Conservation (phyloP, 1,140 invertebrate species). For the Druon quercuslanigerum region DNA sequence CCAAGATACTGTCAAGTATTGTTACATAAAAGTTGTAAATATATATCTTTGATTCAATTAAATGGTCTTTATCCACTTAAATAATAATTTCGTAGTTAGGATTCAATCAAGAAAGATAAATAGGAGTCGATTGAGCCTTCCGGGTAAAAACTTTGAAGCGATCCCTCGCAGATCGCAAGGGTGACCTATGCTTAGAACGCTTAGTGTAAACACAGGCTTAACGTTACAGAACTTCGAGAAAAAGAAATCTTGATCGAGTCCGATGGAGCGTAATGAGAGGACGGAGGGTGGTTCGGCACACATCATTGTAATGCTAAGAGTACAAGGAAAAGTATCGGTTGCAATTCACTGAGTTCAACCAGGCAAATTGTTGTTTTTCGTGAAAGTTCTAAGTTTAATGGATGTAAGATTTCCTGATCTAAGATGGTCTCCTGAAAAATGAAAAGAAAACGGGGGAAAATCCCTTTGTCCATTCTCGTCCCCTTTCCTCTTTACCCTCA, state of each 20-base stretch:
- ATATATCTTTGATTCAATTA: no score
- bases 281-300: conserved; percentile 34
- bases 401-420: conserved; percentile 52
- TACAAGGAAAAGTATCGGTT: conserved; percentile 44
- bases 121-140: neutral
- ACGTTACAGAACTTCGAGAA: conserved; percentile 44
- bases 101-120: neutral
- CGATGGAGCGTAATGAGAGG: conserved; percentile 54
- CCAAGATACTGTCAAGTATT: no score
- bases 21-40: no score
- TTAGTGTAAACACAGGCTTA: conserved; percentile 48
- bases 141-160: neutral
- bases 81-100: neutral
- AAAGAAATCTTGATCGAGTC: conserved; percentile 59
- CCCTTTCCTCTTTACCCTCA: no score
- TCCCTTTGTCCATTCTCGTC: neutral
- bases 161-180: neutral
- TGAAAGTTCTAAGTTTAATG: conserved; percentile 39
- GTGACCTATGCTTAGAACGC: neutral
- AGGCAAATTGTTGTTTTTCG: conserved; percentile 54
- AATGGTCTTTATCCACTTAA: no score
- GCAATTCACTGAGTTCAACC: conserved; percentile 50
- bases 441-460: conserved; percentile 32
- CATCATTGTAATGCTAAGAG: conserved; percentile 52
- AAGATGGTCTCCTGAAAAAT: conserved; percentile 33